Evolutionary conservation across 2,113 vertebrate species (phyloP), one percentile per base, ranked within the genome.

Genomic region (Pimephales promelas): DNA sequence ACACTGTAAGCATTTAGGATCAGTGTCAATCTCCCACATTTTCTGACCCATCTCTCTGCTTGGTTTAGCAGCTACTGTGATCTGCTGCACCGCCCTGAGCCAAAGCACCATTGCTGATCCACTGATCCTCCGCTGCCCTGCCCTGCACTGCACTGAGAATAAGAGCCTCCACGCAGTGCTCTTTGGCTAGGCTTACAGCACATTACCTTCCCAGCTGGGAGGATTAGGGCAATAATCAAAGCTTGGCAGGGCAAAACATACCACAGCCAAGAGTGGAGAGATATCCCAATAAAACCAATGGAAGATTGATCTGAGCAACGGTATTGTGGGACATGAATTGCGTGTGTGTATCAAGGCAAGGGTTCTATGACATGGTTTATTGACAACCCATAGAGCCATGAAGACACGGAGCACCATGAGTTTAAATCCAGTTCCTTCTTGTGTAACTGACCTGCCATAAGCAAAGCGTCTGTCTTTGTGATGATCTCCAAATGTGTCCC

Each of bases 401-500:
- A 40, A 9, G 18, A 11, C 31, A 68, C 34, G 36, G 18, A 14
- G 68, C 40, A 26, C n/a, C 16, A 24, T 26, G 40, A 47, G 40
- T 45, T 45, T 22, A 45, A 45, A 43, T 43, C 22, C 36, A 71
- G 22, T 10, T 45, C 11, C 10, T 24, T 71, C 26, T 24, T 26
- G 64, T 43, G 56, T 43, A 52, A 70, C 94, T 90, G 80, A 95
- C 95, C 95, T 94, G 88, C 95, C 95, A 64, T 96, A 95, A 68
- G 95, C 95, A 61, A 96, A 95, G 81, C 95, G 92, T 74, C 95
- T 91, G 90, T 96, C 95, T 91, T 96, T 96, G 90, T 96, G 95
- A 90, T 96, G 95, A 89, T 96, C 95, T n/a, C 95, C 95, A 3
- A 95, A 96, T 22, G 95, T 96, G 92, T 96, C 95, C 95, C 95